Conservation (phyloP, 2,888 invertebrate genomes). For the Megastigmus dorsalis region DNA sequence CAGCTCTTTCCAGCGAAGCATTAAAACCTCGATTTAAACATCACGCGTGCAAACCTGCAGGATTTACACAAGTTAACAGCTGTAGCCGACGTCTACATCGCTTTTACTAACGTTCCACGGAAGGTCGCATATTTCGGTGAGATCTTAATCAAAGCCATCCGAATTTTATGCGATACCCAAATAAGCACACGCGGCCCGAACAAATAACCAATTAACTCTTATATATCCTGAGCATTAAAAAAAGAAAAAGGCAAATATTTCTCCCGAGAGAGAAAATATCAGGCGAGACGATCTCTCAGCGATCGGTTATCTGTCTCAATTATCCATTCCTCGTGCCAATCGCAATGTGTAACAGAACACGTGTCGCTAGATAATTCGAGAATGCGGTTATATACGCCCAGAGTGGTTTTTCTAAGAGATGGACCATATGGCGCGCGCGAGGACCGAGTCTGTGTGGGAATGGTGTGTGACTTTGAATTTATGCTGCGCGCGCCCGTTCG, state of each 20-base stretch:
- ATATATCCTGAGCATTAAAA: background rate
- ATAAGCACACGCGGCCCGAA: constrained; percentile 25
- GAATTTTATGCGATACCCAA: constrained; percentile 6
- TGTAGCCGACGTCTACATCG: no score
- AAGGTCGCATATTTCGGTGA: constrained; percentile 6
- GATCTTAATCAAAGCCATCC: constrained; percentile 28
- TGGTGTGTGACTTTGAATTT: constrained; percentile 28
- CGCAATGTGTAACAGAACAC: constrained; percentile 63
- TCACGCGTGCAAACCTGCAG: no score
- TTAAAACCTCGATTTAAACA: no score
- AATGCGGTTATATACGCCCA: constrained; percentile 58
- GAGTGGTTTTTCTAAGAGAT: no score
- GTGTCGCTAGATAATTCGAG: constrained; percentile 64
- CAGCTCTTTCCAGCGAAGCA: no score
- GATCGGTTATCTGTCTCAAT: constrained; percentile 59
- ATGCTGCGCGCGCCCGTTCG: constrained; percentile 2
- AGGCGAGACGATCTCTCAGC: constrained; percentile 48
- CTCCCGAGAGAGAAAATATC: background rate
- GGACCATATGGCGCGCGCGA: background rate
- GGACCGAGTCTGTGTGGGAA: constrained; percentile 18
- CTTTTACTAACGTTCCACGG: background rate
- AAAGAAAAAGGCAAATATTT: no score
- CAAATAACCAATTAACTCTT: constrained; percentile 43
- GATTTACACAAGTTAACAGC: no score
- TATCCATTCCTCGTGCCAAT: constrained; percentile 57